Conservation (phyloP, 2,888 invertebrate genomes). For the Adelphocoris suturalis region DNA sequence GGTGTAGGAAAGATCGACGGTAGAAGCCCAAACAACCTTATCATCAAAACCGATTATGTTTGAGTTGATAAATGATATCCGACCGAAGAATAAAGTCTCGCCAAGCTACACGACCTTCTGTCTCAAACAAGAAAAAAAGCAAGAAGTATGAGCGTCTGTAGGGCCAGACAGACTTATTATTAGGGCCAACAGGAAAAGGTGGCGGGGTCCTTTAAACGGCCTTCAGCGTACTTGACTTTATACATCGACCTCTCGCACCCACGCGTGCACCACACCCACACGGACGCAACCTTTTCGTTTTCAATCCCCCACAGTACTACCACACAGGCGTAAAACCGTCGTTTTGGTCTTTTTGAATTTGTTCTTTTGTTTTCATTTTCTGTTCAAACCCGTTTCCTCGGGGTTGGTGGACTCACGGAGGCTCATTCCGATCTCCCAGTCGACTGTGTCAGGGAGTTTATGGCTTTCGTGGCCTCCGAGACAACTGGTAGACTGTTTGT, state of each 20-base stretch:
- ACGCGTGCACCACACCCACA: not conserved
- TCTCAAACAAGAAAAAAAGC: not conserved
- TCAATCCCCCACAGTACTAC: not conserved
- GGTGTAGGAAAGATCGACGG: not conserved
- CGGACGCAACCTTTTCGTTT: not conserved
- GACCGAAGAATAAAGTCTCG: not conserved
- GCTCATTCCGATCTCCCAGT: conserved; percentile 10
- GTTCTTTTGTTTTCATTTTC: conserved; percentile 7
- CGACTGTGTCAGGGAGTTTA: not conserved
- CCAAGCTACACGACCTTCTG: not conserved
- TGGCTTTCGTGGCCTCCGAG: not conserved
- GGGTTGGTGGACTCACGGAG: not conserved
- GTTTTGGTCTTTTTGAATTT: not conserved
- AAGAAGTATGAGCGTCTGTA: not conserved
- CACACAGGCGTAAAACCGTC: not conserved
- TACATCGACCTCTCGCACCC: conserved; percentile 15
- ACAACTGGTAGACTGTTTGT: not conserved
- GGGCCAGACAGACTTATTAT: conserved; percentile 25
- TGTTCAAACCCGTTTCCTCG: not conserved
- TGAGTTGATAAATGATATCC: not conserved
- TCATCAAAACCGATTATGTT: not conserved
- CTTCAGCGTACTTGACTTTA: conserved; percentile 44
- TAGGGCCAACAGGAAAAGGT: conserved; percentile 36
- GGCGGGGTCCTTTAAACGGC: conserved; percentile 16
- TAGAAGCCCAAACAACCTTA: not conserved